A percentile compares a stretch with the other conserved stretches of the same genome.
These are phyloP conservation scores for Malacosoma neustria DNA, from an alignment of 2,888 invertebrate species.

Conservation along the genomic window DNA sequence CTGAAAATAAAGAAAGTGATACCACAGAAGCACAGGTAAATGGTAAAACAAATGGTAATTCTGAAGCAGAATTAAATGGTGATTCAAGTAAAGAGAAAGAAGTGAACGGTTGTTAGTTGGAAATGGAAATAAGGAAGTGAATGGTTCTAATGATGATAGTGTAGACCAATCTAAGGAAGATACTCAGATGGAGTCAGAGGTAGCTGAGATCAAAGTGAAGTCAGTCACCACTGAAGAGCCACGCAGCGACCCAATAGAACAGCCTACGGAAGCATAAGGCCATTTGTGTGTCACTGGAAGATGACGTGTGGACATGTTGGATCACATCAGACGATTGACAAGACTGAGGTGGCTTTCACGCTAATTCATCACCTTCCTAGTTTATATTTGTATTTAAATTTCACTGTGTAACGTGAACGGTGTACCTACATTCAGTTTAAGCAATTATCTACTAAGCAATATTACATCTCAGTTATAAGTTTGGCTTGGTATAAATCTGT, in stretches of 20 bases:
- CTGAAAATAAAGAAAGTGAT: constrained; percentile 27
- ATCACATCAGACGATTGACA: constrained; percentile 59
- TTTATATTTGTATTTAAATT: constrained; percentile 50
- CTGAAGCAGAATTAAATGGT: constrained; percentile 42
- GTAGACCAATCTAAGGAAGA: constrained; percentile 58
- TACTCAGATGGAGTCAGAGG: constrained; percentile 35
- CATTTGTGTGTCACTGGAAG: too few relatives aligned
- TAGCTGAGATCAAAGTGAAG: constrained; percentile 72
- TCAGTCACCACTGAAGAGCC: constrained; percentile 66
- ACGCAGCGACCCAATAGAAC: constrained; percentile 56
- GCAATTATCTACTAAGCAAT: too few relatives aligned
- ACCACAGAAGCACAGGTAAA: constrained; percentile 43
- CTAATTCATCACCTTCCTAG: constrained; percentile 51
- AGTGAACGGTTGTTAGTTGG: constrained; percentile 48
- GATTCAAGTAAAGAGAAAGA: constrained; percentile 44
- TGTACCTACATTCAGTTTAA: too few relatives aligned
- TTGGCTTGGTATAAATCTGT: too few relatives aligned
- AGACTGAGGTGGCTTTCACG: constrained; percentile 69
- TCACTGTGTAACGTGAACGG: constrained; percentile 40
- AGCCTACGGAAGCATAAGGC: constrained; percentile 69
- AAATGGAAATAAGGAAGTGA: constrained; percentile 40
- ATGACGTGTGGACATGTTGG: constrained; percentile 49
- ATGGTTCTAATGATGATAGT: constrained; percentile 31
- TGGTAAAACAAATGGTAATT: constrained; percentile 50
- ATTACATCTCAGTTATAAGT: too few relatives aligned